Evolutionary conservation across 2,113 vertebrate species (phyloP).

Genomic region (Dascyllus trimaculatus): DNA sequence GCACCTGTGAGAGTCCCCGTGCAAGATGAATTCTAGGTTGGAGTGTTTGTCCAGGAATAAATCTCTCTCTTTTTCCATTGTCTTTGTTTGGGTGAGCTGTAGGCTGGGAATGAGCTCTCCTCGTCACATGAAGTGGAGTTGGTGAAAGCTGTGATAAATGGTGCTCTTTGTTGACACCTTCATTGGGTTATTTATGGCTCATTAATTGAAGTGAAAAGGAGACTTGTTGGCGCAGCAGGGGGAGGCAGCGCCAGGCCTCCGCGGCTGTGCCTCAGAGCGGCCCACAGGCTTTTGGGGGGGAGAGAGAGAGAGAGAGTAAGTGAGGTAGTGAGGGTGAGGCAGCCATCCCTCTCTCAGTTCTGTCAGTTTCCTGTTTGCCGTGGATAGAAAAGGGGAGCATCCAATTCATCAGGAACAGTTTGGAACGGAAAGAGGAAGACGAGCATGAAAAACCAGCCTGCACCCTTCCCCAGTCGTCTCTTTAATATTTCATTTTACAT

Average conservation of each 20-base stretch:
- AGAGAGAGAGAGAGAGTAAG: background rate
- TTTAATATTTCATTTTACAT: slow-evolving; percentile 52
- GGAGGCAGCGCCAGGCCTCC: slow-evolving; percentile 79
- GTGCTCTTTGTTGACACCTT: slow-evolving; percentile 97
- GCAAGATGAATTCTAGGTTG: slow-evolving; percentile 92
- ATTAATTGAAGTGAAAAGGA: slow-evolving; percentile 97
- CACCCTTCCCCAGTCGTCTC: slow-evolving; percentile 22
- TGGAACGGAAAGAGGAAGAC: slow-evolving; percentile 61
- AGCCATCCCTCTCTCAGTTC: slow-evolving; percentile 62
- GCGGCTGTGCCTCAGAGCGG: slow-evolving; percentile 76
- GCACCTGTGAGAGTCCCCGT: slow-evolving; percentile 92
- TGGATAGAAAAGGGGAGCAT: slow-evolving; percentile 51
- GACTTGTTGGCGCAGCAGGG: slow-evolving; percentile 92
- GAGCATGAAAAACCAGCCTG: slow-evolving; percentile 48
- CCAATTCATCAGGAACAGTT: slow-evolving; percentile 66
- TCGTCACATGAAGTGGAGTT: slow-evolving; percentile 84
- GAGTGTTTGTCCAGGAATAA: slow-evolving; percentile 89
- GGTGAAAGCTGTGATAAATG: slow-evolving; percentile 97
- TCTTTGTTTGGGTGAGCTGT: slow-evolving; percentile 78
- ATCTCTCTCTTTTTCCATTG: slow-evolving; percentile 86
- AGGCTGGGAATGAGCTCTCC: slow-evolving; percentile 87
- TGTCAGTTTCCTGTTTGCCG: slow-evolving; percentile 75
- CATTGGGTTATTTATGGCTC: slow-evolving; percentile 99
- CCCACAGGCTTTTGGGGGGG: slow-evolving; percentile 74
- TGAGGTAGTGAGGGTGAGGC: slow-evolving; percentile 24